Evolutionary conservation across 2,888 invertebrate genomes (phyloP).

Genomic region (Lordiphosa fenestrarum): DNA sequence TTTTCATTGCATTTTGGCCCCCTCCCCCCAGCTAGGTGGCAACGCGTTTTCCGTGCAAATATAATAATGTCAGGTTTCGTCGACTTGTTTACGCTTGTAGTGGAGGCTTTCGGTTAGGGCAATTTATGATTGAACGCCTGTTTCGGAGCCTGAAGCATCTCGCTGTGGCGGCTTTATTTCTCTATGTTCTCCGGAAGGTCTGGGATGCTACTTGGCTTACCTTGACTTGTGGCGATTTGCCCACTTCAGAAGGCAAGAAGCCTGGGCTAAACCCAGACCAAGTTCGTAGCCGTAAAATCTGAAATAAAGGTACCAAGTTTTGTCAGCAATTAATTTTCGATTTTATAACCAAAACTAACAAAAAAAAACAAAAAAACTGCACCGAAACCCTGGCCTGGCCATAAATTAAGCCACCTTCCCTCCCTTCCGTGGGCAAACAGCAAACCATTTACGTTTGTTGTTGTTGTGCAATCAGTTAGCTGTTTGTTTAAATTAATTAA

Average conservation of each 20-base stretch:
- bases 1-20: slow-evolving; percentile 50
- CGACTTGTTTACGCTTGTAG: slow-evolving; percentile 70
- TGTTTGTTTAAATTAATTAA: slow-evolving; percentile 64
- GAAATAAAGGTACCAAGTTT: slow-evolving; percentile 16
- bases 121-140: slow-evolving; percentile 71
- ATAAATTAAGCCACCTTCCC: slow-evolving; percentile 7
- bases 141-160: slow-evolving; percentile 26
- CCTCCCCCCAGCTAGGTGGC: not conserved
- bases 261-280: not conserved
- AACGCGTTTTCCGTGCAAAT: slow-evolving; percentile 51
- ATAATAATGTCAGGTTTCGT: slow-evolving; percentile 67
- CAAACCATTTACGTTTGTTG: not conserved
- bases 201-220: slow-evolving; percentile 19
- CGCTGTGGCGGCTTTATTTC: too few species aligned
- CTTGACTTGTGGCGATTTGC: slow-evolving; percentile 26
- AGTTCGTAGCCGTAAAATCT: slow-evolving; percentile 13
- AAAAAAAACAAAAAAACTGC: not conserved
- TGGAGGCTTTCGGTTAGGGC: slow-evolving; percentile 49
- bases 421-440: too few species aligned
- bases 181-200: too few species aligned
- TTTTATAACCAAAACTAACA: slow-evolving; percentile 2
- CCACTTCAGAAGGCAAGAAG: not conserved
- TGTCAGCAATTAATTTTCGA: slow-evolving; percentile 33
- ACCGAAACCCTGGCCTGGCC: not conserved
- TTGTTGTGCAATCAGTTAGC: slow-evolving; percentile 34